These are phyloP conservation scores for Lindbergichthys nudifrons DNA, from an alignment of 2,797 vertebrate species.

Conservation along the genomic window DNA sequence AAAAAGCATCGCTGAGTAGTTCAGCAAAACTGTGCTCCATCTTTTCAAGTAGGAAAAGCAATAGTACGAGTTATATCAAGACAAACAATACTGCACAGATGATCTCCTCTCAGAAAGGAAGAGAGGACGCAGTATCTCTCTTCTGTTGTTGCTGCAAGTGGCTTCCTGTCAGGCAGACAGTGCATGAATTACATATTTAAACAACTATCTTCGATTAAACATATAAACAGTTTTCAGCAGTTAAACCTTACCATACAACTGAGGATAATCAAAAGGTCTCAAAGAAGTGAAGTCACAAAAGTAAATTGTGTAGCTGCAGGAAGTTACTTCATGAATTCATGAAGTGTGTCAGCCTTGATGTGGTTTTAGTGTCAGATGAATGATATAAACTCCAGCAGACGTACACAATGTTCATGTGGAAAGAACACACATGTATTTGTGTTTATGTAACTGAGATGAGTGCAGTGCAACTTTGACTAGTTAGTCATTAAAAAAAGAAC, in stretches of 20 bases:
- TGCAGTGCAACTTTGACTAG: background rate
- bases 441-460: conserved; percentile 12
- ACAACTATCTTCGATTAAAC: background rate
- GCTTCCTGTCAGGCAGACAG: conserved; percentile 82
- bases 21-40: conserved; percentile 80
- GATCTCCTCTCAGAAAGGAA: conserved; percentile 53
- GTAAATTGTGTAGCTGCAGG: conserved; percentile 27
- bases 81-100: conserved; percentile 37
- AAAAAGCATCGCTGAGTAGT: conserved; percentile 72
- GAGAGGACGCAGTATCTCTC: conserved; percentile 50
- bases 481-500: conserved; percentile 18
- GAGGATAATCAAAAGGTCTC: background rate
- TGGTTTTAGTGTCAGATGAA: conserved; percentile 69
- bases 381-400: conserved; percentile 35
- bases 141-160: conserved; percentile 57
- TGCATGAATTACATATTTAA: conserved; percentile 35
- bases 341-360: conserved; percentile 72
- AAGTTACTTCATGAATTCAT: conserved; percentile 52
- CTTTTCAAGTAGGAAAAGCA: conserved; percentile 49
- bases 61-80: conserved; percentile 8
- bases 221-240: background rate
- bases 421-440: conserved; percentile 38
- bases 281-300: conserved; percentile 23
- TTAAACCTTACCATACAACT: background rate
- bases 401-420: conserved; percentile 35